Conservation (phyloP, 2,888 invertebrate species). For the Zootermopsis nevadensis region DNA sequence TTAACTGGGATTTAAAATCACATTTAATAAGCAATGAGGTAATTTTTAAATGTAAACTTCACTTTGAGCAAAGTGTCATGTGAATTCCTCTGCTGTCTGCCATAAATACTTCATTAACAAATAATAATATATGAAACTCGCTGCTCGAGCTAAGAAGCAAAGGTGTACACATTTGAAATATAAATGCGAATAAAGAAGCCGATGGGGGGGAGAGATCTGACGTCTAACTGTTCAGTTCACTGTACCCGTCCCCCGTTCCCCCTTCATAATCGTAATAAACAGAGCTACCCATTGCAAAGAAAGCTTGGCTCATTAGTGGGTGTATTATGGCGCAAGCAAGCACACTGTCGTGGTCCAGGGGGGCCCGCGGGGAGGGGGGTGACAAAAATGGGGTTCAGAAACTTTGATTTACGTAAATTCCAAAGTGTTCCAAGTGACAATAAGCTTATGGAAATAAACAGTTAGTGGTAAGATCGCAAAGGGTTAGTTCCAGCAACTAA, state of each 20-base stretch:
- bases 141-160: neutral
- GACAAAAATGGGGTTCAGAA: slow-evolving; percentile 19
- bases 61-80: too few species aligned
- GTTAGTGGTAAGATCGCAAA: too few species aligned
- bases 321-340: slow-evolving; percentile 35
- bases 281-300: slow-evolving; percentile 33
- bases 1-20: too few species aligned
- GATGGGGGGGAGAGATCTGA: neutral
- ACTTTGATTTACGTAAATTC: neutral
- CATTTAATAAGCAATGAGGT: too few species aligned
- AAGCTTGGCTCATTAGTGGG: slow-evolving; percentile 38
- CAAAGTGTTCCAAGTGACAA: neutral
- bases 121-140: neutral
- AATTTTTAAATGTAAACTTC: too few species aligned
- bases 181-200: neutral
- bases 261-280: slow-evolving; percentile 25
- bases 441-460: too few species aligned
- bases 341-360: slow-evolving; percentile 1
- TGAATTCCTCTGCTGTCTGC: neutral
- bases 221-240: neutral
- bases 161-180: neutral
- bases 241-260: neutral
- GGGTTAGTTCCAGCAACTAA: too few species aligned
- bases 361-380: neutral
- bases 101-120: neutral